phyloP scores from a whole-genome alignment of 2,797 vertebrate species.

The Peromyscus eremicus region DNA sequence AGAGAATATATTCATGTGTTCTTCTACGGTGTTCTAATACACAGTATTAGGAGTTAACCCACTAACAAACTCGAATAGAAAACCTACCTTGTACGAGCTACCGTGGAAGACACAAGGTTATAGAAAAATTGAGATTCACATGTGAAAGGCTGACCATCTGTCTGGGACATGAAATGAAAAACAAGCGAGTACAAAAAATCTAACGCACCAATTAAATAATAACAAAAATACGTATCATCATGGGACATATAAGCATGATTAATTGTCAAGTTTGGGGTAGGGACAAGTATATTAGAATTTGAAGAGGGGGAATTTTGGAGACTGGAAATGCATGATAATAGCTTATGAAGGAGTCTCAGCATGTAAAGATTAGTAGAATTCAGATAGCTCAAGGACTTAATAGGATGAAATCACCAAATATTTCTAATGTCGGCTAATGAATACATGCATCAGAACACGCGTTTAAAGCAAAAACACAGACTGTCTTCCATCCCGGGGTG shows the following conservation, averaged over 20 bases:
- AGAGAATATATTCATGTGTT: constrained; percentile 55
- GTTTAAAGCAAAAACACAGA: constrained; percentile 68
- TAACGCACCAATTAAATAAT: constrained; percentile 43
- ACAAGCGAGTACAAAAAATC: constrained; percentile 48
- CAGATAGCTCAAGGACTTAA: neutral
- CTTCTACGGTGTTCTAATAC: constrained; percentile 62
- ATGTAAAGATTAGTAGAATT: constrained; percentile 16
- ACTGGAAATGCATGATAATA: neutral
- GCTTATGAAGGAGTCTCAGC: neutral
- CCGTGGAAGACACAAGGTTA: neutral
- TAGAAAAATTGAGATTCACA: constrained; percentile 54
- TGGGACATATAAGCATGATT: constrained; percentile 7
- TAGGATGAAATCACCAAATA: constrained; percentile 34
- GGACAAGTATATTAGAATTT: constrained; percentile 33
- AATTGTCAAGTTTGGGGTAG: neutral
- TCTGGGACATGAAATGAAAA: constrained; percentile 52
- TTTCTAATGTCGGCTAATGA: constrained; percentile 63
- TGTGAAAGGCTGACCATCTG: constrained; percentile 44
- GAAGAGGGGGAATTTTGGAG: neutral
- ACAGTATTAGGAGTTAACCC: constrained; percentile 31
- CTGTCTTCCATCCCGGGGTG: neutral
- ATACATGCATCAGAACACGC: constrained; percentile 49
- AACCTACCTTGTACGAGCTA: neutral
- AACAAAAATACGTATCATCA: constrained; percentile 48
- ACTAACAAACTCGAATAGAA: constrained; percentile 27